Evolutionary conservation across 2,888 invertebrate species (phyloP), one percentile per base, ranked within the genome.

Genomic region (Melangyna quadrimaculata): DNA sequence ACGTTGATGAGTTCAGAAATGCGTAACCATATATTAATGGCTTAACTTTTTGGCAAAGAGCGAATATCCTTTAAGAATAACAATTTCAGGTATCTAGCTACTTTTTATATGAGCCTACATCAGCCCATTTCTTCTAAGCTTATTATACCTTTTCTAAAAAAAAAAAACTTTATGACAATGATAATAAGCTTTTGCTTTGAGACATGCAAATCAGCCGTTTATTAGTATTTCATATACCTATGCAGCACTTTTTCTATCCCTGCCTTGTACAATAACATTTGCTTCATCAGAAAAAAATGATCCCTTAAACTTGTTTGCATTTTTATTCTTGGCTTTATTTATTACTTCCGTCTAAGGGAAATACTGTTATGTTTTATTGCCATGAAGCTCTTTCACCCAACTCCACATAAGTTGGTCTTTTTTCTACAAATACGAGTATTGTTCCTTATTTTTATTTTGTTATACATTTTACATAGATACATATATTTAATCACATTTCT

Each of bases 141-240:
- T 40, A 40, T 40, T 40, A 40, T n/a, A n/a, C n/a, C n/a, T n/a
- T n/a, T n/a, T 43, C 27, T 61, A 63, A 53, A 71, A 57, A 67
- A 77, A 40, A 59, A 70, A 72, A 63, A 70, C 8, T 19, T 82
- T 77, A 83, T 67, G 75, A 78, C 79, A 67, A 78, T 63, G 73
- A 83, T 87, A 87, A 87, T 83, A 80, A 87, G 83, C 86, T 88
- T 88, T 87, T 87, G 87, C 71, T 83, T 81, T 71, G 57, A 80
- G 88, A 88, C 88, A 88, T 88, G 88, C 88, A 87, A 88, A 87
- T 87, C 84, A 84, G 87, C 87, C 88, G 82, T 88, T 88, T 83
- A 83, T 78, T 27, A 27, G 3, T 74, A 70, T 74, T 78, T 27
- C 65, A 37, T 10, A 10, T 83, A 70, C 73, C 65, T 74, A 71